A percentile compares a stretch with the other conserved stretches of the same genome.
phyloP scores from a whole-genome alignment of 2,888 invertebrate species.

The Chloromyia formosa region DNA sequence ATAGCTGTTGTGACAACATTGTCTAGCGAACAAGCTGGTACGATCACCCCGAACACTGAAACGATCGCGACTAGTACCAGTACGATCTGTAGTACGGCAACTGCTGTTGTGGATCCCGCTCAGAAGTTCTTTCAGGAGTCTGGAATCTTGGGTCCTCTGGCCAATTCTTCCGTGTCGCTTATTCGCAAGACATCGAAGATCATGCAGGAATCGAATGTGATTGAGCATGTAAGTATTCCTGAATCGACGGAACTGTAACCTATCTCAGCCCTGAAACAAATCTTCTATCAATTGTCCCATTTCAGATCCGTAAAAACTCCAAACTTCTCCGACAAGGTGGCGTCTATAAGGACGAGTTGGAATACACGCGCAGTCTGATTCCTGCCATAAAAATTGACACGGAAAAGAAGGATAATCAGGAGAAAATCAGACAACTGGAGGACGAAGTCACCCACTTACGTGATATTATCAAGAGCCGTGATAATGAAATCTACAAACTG shows the following conservation, averaged over 20 bases:
- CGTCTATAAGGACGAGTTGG: constrained; percentile 43
- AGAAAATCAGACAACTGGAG: constrained; percentile 65
- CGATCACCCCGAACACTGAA: neutral
- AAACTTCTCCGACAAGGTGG: constrained; percentile 39
- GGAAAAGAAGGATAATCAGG: constrained; percentile 50
- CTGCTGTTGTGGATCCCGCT: constrained; percentile 53
- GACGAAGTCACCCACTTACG: constrained; percentile 68
- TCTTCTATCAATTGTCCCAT: constrained; percentile 9
- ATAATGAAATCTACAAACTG: constrained; percentile 69
- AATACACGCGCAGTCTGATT: constrained; percentile 33
- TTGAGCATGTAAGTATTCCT: constrained; percentile 55
- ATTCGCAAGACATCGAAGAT: constrained; percentile 57
- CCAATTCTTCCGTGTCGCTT: constrained; percentile 51
- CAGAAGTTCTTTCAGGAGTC: constrained; percentile 57
- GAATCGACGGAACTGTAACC: neutral
- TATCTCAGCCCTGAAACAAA: neutral
- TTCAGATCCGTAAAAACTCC: constrained; percentile 49
- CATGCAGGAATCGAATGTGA: constrained; percentile 55
- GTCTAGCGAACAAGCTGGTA: neutral
- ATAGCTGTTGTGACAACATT: neutral
- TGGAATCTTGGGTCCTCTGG: constrained; percentile 57
- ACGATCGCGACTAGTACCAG: neutral
- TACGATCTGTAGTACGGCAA: neutral
- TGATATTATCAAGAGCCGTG: constrained; percentile 67
- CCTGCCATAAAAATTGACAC: constrained; percentile 37